Evolutionary conservation across 2,113 vertebrate species (phyloP).

Genomic region (Oriolus oriolus): DNA sequence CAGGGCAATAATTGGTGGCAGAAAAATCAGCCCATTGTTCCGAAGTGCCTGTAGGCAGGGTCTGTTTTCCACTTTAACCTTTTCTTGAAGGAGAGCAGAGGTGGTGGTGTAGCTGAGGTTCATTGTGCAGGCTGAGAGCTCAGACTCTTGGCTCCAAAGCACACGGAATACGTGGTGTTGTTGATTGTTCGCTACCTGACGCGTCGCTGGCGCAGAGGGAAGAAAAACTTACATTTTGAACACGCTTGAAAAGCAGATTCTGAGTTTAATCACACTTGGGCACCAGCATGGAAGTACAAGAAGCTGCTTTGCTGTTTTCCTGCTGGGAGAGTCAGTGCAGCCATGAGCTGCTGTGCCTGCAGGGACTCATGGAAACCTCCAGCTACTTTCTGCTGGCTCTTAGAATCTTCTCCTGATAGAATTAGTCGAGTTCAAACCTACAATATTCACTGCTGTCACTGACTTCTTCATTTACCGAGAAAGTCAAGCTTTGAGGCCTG

Average conservation of each 20-base stretch:
- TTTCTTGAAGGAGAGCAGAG: conserved; percentile 2
- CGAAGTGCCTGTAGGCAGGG: conserved; percentile 18
- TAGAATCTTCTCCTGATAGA: neutral
- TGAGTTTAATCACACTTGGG: neutral
- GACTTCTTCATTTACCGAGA: neutral
- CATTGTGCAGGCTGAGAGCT: neutral
- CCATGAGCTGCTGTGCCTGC: neutral
- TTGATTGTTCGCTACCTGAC: neutral
- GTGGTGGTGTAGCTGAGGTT: neutral
- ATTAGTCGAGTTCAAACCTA: neutral
- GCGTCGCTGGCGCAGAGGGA: accelerated
- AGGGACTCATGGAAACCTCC: neutral
- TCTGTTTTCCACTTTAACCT: conserved; percentile 40
- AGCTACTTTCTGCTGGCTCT: neutral
- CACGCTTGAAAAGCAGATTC: accelerated
- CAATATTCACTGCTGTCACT: neutral
- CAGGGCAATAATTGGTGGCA: conserved; percentile 37
- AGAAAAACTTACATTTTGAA: neutral
- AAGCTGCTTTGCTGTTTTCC: neutral
- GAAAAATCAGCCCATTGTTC: conserved; percentile 56
- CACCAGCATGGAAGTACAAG: accelerated
- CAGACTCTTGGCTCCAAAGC: neutral
- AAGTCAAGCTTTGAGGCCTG: neutral
- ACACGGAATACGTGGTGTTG: accelerated
- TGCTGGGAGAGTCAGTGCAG: neutral